Base-by-base conservation (phyloP, 2,797 vertebrate species). In the Darevskia nairensis region DNA sequence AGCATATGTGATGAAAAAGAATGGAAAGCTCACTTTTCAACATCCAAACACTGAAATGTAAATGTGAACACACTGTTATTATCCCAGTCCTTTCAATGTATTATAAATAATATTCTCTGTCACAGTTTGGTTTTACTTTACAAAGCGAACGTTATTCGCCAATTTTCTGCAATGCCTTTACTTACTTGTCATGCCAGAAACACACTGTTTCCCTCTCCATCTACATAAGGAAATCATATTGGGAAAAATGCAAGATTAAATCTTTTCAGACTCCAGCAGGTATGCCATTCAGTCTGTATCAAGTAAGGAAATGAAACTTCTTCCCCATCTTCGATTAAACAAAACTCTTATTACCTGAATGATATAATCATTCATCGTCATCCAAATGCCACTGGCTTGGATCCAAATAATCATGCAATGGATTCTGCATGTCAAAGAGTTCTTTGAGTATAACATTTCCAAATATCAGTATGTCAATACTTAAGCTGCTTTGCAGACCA, bases 301-400 rank as follows among this genome's bases (percentile, higher is more conserved):
- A 90, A 3, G 0, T 19, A 29, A 93, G 85, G 15, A 88, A 84
- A 86, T 5, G n/a, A 83, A 84, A 90, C 85, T 88, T 44, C 41
- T 88, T 44, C 41, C 78, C 1, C 0, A 0, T 61, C 35, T 86
- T 76, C 79, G 55, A 2, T 59, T 79, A 35, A 84, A 74, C 13
- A 7, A 80, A 35, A 68, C 64, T 32, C 2, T 71, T 9, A 0
- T 15, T 77, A 6, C 66, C 0, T 0, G 2, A 83, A 81, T 1
- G 25, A 23, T 80, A 68, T 39, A 69, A 88, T 69, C 32, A 59
- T 66, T 35, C 29, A 8, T 3, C 32, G 61, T 46, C 77, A 29
- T 50, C 55, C 29, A 10, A 80, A 71, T 35, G 8, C 3, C 29
- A 32, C 13, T 4, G 35, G 21, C 19, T 17, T 74, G 44, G 50